phyloP scores from a whole-genome alignment of 2,797 vertebrate species.

The Pseudotriccus pelzelni region DNA sequence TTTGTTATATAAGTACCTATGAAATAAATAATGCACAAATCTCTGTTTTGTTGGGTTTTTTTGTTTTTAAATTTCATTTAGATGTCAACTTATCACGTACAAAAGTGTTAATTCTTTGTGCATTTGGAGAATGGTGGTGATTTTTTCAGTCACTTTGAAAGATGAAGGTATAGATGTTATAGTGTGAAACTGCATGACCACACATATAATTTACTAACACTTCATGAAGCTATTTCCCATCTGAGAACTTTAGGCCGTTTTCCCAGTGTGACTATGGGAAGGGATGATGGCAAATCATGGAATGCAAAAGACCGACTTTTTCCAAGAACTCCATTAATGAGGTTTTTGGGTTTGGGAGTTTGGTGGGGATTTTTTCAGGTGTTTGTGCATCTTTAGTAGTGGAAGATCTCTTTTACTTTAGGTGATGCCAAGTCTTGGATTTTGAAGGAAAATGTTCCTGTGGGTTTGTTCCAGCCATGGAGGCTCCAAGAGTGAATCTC shows the following conservation, averaged over 20 bases:
- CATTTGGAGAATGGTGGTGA: background rate
- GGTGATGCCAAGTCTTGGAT: background rate
- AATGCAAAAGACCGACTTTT: background rate
- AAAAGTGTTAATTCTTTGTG: background rate
- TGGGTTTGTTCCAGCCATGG: background rate
- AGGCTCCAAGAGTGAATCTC: background rate
- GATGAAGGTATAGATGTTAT: background rate
- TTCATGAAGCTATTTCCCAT: background rate
- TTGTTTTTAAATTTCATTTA: background rate
- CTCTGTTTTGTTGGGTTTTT: background rate
- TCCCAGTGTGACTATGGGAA: background rate
- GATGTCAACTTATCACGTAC: background rate
- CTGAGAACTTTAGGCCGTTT: background rate
- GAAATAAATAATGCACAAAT: background rate
- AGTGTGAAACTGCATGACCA: background rate
- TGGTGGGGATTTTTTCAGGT: background rate
- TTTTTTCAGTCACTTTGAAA: background rate
- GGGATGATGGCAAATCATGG: background rate
- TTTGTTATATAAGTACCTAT: background rate
- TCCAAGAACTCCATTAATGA: background rate
- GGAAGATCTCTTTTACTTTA: background rate
- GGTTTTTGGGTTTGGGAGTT: accelerated
- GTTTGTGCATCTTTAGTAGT: background rate
- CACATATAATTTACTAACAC: background rate
- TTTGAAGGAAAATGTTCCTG: background rate